Evolutionary conservation across 2,113 vertebrate species (phyloP).

Genomic region (Alligator sinensis): DNA sequence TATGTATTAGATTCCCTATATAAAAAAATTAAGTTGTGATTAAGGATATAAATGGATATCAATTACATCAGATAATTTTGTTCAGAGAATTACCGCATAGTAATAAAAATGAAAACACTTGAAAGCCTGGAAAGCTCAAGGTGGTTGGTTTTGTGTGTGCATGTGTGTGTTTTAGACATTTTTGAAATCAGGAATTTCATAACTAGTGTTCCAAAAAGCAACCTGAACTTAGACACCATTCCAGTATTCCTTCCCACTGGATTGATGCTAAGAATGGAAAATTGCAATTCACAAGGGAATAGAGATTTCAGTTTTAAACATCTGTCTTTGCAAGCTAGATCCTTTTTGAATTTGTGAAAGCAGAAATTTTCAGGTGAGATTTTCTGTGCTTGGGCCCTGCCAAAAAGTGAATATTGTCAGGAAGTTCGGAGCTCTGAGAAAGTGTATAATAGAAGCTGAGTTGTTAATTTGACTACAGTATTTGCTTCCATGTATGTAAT

Average conservation of each 20-base stretch:
- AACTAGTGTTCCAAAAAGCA: not conserved
- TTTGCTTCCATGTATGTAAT: not conserved
- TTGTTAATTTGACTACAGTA: not conserved
- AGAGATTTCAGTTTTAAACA: too few relatives aligned
- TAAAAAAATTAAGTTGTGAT: constrained; percentile 32
- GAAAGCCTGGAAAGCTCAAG: not conserved
- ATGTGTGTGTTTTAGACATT: not conserved
- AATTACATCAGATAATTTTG: constrained; percentile 5
- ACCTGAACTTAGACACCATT: not conserved
- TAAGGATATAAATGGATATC: constrained; percentile 21
- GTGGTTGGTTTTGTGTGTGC: not conserved
- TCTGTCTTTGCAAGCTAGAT: not conserved
- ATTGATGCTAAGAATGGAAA: not conserved
- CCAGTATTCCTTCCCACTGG: not conserved
- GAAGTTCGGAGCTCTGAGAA: accelerated
- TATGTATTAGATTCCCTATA: not conserved
- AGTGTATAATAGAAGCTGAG: not conserved
- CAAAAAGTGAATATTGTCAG: accelerated
- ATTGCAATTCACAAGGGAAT: not conserved
- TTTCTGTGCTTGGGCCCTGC: not conserved
- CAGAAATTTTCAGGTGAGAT: too few relatives aligned
- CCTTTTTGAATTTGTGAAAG: not conserved
- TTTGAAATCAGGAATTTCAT: not conserved
- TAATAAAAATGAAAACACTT: constrained; percentile 16
- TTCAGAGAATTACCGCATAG: not conserved